Percentiles rank a stretch among this genome's conserved stretches.
These are phyloP conservation scores for Clupea harengus DNA, from an alignment of 2,113 vertebrate genomes.

Conservation along the genomic window DNA sequence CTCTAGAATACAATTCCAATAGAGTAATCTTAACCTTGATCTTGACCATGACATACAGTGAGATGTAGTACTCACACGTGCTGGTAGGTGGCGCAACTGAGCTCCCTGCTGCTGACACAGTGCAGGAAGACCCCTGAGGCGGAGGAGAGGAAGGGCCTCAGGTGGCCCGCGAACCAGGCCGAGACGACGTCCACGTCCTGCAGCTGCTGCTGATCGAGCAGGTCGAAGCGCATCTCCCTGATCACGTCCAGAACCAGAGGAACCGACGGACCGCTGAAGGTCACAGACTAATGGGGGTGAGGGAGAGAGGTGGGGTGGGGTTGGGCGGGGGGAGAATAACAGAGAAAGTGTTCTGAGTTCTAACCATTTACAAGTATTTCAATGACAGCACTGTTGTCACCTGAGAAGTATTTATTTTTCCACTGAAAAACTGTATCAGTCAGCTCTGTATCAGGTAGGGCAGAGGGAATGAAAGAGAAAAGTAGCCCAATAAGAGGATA, in stretches of 20 bases:
- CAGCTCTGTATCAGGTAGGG: too few relatives aligned
- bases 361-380: too few relatives aligned
- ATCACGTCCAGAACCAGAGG: conserved; percentile 35
- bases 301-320: neutral
- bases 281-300: conserved; percentile 6
- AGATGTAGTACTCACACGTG: conserved; percentile 53
- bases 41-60: neutral
- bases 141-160: conserved; percentile 53
- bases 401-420: too few relatives aligned
- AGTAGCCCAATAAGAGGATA: too few relatives aligned
- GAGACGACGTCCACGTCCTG: conserved; percentile 32
- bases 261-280: neutral
- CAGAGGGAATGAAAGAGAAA: too few relatives aligned
- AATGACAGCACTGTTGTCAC: too few relatives aligned
- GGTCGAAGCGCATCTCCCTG: conserved; percentile 28
- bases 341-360: too few relatives aligned
- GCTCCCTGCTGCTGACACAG: conserved; percentile 60
- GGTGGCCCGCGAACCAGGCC: conserved; percentile 53
- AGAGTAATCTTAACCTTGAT: neutral
- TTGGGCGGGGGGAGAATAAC: neutral
- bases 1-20: neutral
- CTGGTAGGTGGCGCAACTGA: conserved; percentile 68
- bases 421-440: too few relatives aligned
- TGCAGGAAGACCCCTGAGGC: conserved; percentile 56
- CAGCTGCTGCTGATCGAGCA: conserved; percentile 15